A percentile compares a stretch with the other conserved stretches of the same genome.
These are phyloP conservation scores for Cebidichthys violaceus DNA, from an alignment of 2,113 vertebrate genomes.

Conservation along the genomic window DNA sequence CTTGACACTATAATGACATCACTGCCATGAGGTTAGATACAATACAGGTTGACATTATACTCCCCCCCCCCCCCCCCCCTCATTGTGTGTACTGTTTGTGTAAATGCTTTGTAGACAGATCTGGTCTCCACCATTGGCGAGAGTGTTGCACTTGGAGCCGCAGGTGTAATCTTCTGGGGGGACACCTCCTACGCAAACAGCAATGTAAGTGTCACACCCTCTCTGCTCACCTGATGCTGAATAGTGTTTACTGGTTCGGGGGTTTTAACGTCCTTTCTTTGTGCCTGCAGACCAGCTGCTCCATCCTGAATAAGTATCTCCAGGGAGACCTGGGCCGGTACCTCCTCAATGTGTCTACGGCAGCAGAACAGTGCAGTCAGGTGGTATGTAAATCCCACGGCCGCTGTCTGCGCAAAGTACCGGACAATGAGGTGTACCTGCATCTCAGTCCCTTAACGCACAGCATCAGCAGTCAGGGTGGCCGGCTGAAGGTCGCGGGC, in stretches of 20 bases:
- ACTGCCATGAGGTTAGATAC: neutral
- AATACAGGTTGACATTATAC: neutral
- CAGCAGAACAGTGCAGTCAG: conserved; percentile 87
- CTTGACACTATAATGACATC: neutral
- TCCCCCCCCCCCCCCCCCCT: too few species aligned
- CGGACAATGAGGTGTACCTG: conserved; percentile 81
- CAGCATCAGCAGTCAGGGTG: conserved; percentile 70
- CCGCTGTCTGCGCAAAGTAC: conserved; percentile 85
- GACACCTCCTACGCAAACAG: conserved; percentile 82
- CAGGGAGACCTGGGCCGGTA: conserved; percentile 88
- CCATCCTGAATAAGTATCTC: conserved; percentile 87
- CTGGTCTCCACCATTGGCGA: conserved; percentile 87
- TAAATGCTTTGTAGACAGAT: conserved; percentile 78
- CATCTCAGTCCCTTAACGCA: conserved; percentile 86
- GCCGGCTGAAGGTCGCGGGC: conserved; percentile 71
- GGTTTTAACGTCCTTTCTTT: conserved; percentile 9
- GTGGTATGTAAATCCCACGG: conserved; percentile 87
- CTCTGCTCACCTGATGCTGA: conserved; percentile 4
- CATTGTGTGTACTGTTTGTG: conserved; percentile 9
- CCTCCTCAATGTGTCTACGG: conserved; percentile 90
- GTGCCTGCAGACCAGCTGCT: conserved; percentile 85
- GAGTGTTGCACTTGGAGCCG: conserved; percentile 86
- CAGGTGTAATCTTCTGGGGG: conserved; percentile 88
- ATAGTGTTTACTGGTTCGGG: neutral
- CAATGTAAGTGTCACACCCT: conserved; percentile 71